A percentile compares a stretch with the other conserved stretches of the same genome.
Evolutionary conservation across 2,888 invertebrate species (phyloP).

Genomic region (Cheilosia pagana): DNA sequence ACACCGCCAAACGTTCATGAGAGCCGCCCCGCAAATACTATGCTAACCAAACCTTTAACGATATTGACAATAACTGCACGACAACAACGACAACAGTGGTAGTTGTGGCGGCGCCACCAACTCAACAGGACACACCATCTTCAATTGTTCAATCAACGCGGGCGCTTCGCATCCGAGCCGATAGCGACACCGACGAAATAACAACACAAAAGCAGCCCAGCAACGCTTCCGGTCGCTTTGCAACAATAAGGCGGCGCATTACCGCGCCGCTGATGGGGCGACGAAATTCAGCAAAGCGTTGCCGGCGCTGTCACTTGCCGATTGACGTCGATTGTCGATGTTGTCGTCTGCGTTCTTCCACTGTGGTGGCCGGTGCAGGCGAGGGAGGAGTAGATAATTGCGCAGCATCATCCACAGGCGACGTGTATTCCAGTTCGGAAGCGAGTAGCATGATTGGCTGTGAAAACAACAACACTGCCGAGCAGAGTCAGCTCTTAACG

Average conservation of each 20-base stretch:
- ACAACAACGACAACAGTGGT: slow-evolving; percentile 64
- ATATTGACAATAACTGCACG: slow-evolving; percentile 75
- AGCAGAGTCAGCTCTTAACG: slow-evolving; percentile 53
- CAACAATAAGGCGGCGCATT: slow-evolving; percentile 78
- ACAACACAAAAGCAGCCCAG: slow-evolving; percentile 30
- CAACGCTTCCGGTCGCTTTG: slow-evolving; percentile 57
- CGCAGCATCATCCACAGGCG: slow-evolving; percentile 73
- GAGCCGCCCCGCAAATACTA: slow-evolving; percentile 72
- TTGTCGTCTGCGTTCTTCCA: slow-evolving; percentile 50
- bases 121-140: slow-evolving; percentile 63
- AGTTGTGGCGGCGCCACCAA: slow-evolving; percentile 50
- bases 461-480: slow-evolving; percentile 39
- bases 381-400: slow-evolving; percentile 43
- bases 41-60: slow-evolving; percentile 72
- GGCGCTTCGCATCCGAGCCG: slow-evolving; percentile 50
- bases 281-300: slow-evolving; percentile 77
- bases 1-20: slow-evolving; percentile 82
- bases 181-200: slow-evolving; percentile 52
- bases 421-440: slow-evolving; percentile 75
- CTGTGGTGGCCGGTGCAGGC: slow-evolving; percentile 53
- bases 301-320: slow-evolving; percentile 76
- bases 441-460: slow-evolving; percentile 65
- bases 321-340: slow-evolving; percentile 51
- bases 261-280: slow-evolving; percentile 76
- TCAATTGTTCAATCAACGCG: slow-evolving; percentile 64